phyloP scores from a whole-genome alignment of 2,113 vertebrate genomes.

The Upupa epops region DNA sequence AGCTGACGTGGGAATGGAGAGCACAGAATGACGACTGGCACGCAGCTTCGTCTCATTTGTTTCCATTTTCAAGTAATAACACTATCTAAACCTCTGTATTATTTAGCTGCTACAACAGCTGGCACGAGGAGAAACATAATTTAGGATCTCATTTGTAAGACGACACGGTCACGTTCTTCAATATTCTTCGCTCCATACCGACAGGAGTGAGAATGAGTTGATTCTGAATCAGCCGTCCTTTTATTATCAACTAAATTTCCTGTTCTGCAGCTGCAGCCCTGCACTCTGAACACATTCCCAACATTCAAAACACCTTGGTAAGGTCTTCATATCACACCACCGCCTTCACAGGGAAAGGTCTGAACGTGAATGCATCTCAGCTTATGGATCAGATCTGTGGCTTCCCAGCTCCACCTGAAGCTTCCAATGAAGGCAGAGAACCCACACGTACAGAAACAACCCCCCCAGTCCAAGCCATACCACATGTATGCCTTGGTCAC shows the following conservation, averaged over 20 bases:
- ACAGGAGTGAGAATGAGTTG: background rate
- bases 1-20: background rate
- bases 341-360: background rate
- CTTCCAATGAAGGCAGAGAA: background rate
- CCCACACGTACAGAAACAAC: accelerated
- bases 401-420: accelerated
- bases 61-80: constrained; percentile 15
- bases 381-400: accelerated
- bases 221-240: background rate
- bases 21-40: background rate
- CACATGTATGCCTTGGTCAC: too few species aligned
- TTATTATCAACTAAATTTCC: background rate
- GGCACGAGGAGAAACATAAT: background rate
- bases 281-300: background rate
- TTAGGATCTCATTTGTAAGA: background rate
- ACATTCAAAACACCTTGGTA: accelerated
- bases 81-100: background rate
- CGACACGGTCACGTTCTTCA: background rate
- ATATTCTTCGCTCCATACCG: background rate
- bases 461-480: background rate
- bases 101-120: constrained; percentile 9
- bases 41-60: background rate
- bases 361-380: too few species aligned
- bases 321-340: background rate
- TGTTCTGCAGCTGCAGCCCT: background rate